Base-by-base conservation (phyloP, 2,113 vertebrate species). In the Saimiri boliviensis region DNA sequence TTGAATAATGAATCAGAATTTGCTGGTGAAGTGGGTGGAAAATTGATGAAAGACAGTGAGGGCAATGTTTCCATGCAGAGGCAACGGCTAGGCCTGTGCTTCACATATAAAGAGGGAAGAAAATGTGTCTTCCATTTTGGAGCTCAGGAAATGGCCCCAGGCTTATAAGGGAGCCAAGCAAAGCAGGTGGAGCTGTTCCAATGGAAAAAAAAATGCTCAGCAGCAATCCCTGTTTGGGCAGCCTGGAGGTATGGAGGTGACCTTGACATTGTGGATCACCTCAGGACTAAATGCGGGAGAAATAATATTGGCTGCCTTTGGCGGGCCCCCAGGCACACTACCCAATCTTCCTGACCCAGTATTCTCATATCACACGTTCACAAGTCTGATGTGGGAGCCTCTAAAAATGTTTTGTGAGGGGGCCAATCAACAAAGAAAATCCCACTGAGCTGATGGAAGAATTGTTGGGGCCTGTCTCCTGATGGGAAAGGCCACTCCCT, bases 401-500 rank as follows among this genome's bases (percentile, higher is more conserved):
- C 82, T 80, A 42, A 89, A 93, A 91, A 21, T 91, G n/a, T 95
- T 94, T 85, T 94, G 17, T 37, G 86, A 95, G 83, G 82, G 91
- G 94, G 54, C 89, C 83, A 95, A 60, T 9, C 49, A 86, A 94
- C 86, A 87, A 95, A 91, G 88, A 92, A 91, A 94, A 96, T 25
- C 82, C 92, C 86, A 83, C 87, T n/a, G 79, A 88, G 86, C 84
- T 79, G 25, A 66, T 73, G 56, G 93, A 86, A 83, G 94, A 56
- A 92, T 94, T 97, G 97, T 94, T 97, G 76, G 73, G 96, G 94
- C 97, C 96, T 97, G 97, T 97, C 58, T 71, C 56, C 66, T 95
- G 58, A 80, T 96, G 95, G 89, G 92, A 95, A 89, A 84, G 82
- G 97, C 93, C 96, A 95, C 97, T 97, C 98, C 96, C 74, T 95